Evolutionary conservation across 2,113 vertebrate genomes (phyloP).

Genomic region (Oncorhynchus nerka): DNA sequence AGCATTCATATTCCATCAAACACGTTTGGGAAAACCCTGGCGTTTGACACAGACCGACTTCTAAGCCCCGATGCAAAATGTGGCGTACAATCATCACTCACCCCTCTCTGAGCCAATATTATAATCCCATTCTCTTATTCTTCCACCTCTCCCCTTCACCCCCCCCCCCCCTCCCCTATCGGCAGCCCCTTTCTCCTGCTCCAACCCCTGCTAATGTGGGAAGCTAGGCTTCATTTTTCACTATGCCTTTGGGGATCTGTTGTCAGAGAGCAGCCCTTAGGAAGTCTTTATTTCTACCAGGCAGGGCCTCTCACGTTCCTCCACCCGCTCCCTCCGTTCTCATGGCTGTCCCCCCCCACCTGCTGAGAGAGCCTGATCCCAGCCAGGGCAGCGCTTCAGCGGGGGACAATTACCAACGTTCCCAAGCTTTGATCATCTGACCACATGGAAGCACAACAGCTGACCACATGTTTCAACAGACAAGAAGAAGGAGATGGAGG

Average conservation of each 20-base stretch:
- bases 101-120: slow-evolving; percentile 65
- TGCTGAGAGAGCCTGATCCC: slow-evolving; percentile 99
- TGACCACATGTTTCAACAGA: slow-evolving; percentile 93
- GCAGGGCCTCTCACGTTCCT: slow-evolving; percentile 96
- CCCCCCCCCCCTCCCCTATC: slow-evolving; percentile 50
- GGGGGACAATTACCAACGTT: slow-evolving; percentile 98
- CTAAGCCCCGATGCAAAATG: slow-evolving; percentile 61
- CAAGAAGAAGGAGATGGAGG: slow-evolving; percentile 59
- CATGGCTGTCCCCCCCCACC: slow-evolving; percentile 94
- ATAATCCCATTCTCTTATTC: slow-evolving; percentile 76
- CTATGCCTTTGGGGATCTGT: slow-evolving; percentile 84
- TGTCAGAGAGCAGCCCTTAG: slow-evolving; percentile 97
- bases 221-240: slow-evolving; percentile 88
- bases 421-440: slow-evolving; percentile 99
- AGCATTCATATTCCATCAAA: slow-evolving; percentile 66
- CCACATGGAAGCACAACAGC: slow-evolving; percentile 98
- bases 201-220: slow-evolving; percentile 68
- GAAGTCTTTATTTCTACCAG: slow-evolving; percentile 99
- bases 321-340: slow-evolving; percentile 94
- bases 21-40: slow-evolving; percentile 28
- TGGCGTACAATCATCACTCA: slow-evolving; percentile 60
- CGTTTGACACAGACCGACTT: slow-evolving; percentile 53
- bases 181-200: no score
- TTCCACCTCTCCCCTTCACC: slow-evolving; percentile 63
- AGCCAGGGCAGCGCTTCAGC: slow-evolving; percentile 94